Base-by-base conservation (phyloP, 35 echinoderm and acorn worm species). In the Ophioderma brevispina region DNA sequence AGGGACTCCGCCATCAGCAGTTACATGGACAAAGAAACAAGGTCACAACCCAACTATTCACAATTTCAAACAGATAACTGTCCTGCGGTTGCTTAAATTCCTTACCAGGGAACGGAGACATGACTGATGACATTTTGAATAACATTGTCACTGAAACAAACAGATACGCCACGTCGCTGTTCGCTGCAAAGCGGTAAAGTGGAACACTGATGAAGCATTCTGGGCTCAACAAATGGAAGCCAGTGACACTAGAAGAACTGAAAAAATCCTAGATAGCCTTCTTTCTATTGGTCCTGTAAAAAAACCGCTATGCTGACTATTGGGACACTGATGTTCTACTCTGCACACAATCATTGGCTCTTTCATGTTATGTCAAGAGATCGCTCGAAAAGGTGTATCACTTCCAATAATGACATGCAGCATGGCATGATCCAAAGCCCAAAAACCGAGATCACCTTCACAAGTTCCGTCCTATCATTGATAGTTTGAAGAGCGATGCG, bases 21-120 rank as follows among this genome's bases (percentile, higher is more conserved):
- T n/a, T n/a, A n/a, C n/a, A n/a, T 87, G 85, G 85, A 50, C 33
- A 30, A 75, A 87, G 63, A 63, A 34, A 8, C 31, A 43, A 36
- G 4, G 31, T 2, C 85, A 87, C 31, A 37, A 36, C 13, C 85
- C 85, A 13, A 78, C n/a, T 21, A 33, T 87, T 79, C 85, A 87
- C 37, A 55, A 79, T 25, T 87, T 87, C 36, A 87, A 55, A 33
- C 41, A n/a, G n/a, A 28, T 78, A 78, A 33, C 85, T 77, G 25
- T 46, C 39, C 25, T 21, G 55, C 43, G 17, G 31, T 84, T 42
- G 46, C 43, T 52, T n/a, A n/a, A n/a, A n/a, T n/a, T n/a, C 75
- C 78, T 59, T 63, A 30, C 79, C 2, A 34, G 78, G 82, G 18
- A 82, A 37, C 36, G 82, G 40, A 6, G 81, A 90, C 50, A 35